A percentile compares a stretch with the other conserved stretches of the same genome.
Evolutionary conservation across 1,140 invertebrate genomes (phyloP).

Genomic region (Cotesia vestalis): DNA sequence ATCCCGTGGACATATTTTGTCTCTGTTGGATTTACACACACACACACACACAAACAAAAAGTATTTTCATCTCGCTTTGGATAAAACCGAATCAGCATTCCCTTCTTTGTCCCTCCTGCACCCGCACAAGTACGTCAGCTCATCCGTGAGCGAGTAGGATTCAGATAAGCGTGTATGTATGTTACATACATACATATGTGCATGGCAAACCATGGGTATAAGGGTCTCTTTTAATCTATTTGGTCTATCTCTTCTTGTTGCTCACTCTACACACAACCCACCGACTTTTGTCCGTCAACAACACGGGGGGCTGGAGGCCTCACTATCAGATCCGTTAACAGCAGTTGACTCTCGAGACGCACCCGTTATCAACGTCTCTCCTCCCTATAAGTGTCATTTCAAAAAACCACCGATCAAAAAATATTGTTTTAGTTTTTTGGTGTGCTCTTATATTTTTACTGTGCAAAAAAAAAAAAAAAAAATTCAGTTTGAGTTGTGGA

Average conservation of each 20-base stretch:
- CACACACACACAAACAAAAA: background rate
- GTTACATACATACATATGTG: too few relatives aligned
- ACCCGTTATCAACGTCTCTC: conserved; percentile 54
- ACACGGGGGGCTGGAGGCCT: conserved; percentile 48
- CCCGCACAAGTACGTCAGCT: background rate
- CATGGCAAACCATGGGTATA: too few relatives aligned
- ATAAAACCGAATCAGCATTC: too few relatives aligned
- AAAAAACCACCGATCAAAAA: background rate
- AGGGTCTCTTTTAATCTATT: conserved; percentile 29
- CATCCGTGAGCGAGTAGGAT: background rate
- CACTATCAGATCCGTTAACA: conserved; percentile 60
- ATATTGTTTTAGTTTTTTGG: background rate
- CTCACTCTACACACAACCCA: conserved; percentile 25
- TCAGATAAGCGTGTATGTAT: too few relatives aligned
- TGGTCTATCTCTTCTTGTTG: conserved; percentile 31
- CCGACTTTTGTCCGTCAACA: conserved; percentile 52
- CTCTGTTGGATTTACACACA: background rate
- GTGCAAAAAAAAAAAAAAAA: too few relatives aligned
- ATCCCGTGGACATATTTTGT: conserved; percentile 17
- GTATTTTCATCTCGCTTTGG: background rate
- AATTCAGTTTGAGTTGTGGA: too few relatives aligned
- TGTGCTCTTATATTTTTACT: too few relatives aligned
- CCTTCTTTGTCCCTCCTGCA: too few relatives aligned
- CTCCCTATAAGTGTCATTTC: conserved; percentile 29
- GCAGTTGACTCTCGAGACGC: conserved; percentile 57